Conservation (phyloP, 2,888 invertebrate species). For the Drosophila neutralis region DNA sequence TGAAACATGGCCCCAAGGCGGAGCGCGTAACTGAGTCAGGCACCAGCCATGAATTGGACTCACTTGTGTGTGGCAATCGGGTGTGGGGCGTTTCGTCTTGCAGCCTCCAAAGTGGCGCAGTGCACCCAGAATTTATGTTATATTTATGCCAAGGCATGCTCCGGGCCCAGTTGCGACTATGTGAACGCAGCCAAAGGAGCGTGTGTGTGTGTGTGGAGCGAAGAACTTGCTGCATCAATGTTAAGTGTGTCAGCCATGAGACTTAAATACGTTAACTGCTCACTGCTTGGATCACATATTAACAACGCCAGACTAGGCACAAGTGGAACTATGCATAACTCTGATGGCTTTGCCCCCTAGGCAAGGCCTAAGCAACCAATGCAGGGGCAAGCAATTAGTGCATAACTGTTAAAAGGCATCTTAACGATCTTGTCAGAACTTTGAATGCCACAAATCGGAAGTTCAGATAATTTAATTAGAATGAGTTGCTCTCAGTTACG, state of each 20-base stretch:
- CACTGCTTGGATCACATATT: slow-evolving; percentile 26
- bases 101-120: slow-evolving; percentile 54
- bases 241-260: slow-evolving; percentile 64
- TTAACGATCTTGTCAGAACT: background rate
- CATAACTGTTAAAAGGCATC: slow-evolving; percentile 1
- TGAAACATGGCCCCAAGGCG: slow-evolving; percentile 50
- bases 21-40: slow-evolving; percentile 48
- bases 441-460: background rate
- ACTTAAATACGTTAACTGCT: slow-evolving; percentile 24
- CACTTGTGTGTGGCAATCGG: slow-evolving; percentile 32
- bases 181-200: slow-evolving; percentile 32
- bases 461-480: background rate
- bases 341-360: slow-evolving; percentile 2
- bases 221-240: slow-evolving; percentile 44
- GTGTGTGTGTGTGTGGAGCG: slow-evolving; percentile 3
- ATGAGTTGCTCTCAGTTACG: background rate
- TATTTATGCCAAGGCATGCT: slow-evolving; percentile 64
- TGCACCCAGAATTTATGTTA: slow-evolving; percentile 46
- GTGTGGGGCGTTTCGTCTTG: slow-evolving; percentile 57
- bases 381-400: slow-evolving; percentile 5
- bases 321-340: slow-evolving; percentile 4
- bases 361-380: background rate
- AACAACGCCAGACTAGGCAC: slow-evolving; percentile 1
- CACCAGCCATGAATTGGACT: slow-evolving; percentile 3
- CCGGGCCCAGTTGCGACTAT: slow-evolving; percentile 40